Base-by-base conservation (phyloP, 2,113 vertebrate species). In the Polypterus senegalus region DNA sequence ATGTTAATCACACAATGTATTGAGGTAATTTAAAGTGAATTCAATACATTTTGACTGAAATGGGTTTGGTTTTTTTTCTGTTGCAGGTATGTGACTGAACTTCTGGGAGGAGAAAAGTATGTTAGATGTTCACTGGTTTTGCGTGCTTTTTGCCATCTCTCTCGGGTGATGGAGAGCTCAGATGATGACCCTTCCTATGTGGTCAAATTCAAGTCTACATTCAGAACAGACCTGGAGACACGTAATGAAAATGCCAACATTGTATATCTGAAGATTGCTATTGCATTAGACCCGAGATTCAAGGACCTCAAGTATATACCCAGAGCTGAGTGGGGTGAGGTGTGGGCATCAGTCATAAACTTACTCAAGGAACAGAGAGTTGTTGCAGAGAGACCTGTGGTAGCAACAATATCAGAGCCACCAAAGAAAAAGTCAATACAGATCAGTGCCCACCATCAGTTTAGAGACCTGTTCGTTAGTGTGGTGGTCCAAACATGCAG, bases 101-200 rank as follows among this genome's bases (percentile, higher is more conserved):
- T 67, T 51, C 62, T 61, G 6, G 47, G 62, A 51, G 51, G 62
- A 67, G 55, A 55, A 10, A 54, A 54, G 47, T 54, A 57, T 51
- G 55, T 54, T 61, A 59, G 56, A 11, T 61, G 47, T 44, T 56
- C 65, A 48, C 46, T 61, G 44, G 65, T 63, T 58, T 52, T 64
- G 52, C 57, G 62, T 46, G 11, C 59, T 3, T 67, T 67, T 27
- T 57, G 48, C 59, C 59, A 66, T 57, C 49, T 66, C 10, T 47
- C 45, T 49, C 43, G 48, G 27, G 54, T 63, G 63, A 65, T 58
- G 63, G 60, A 56, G 49, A 9, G 45, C 49, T 49, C 57, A 47
- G 64, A 68, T 11, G 61, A 69, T 57, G 53, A 66, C 58, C 61
- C 61, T 60, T 54, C 53, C n/a, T 61, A 58, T 61, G 55, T 63